phyloP scores from a whole-genome alignment of 1,140 invertebrate genomes.

The Caenorhabditis briggsae region DNA sequence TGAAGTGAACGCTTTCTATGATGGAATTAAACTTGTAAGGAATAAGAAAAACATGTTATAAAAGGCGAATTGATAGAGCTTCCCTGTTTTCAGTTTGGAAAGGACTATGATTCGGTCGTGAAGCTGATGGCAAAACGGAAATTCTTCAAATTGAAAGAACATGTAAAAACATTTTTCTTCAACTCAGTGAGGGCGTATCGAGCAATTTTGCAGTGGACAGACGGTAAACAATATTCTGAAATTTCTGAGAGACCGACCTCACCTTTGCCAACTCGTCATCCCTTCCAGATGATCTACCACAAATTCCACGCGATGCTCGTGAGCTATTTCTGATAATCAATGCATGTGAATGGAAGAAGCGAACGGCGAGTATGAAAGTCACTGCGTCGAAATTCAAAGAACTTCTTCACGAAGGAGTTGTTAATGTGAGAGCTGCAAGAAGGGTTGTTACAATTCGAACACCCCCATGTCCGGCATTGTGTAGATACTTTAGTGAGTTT shows the following conservation, averaged over 20 bases:
- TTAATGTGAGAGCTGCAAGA: conserved; percentile 59
- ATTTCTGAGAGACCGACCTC: too few species aligned
- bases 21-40: conserved; percentile 49
- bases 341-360: conserved; percentile 71
- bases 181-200: conserved; percentile 67
- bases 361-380: conserved; percentile 63
- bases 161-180: conserved; percentile 72
- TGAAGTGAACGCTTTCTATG: conserved; percentile 37
- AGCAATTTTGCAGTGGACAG: neutral
- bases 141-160: conserved; percentile 69
- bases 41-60: neutral
- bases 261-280: neutral
- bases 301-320: conserved; percentile 70
- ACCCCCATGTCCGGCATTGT: conserved; percentile 69
- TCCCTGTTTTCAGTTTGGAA: conserved; percentile 67
- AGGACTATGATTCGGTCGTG: conserved; percentile 72
- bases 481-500: conserved; percentile 70
- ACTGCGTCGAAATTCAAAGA: conserved; percentile 62
- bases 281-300: conserved; percentile 61
- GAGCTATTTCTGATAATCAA: conserved; percentile 73
- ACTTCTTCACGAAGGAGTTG: conserved; percentile 65
- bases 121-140: conserved; percentile 72
- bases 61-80: neutral
- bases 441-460: conserved; percentile 64
- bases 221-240: neutral